phyloP scores from a whole-genome alignment of 2,797 vertebrate genomes.

The Coilia nasus region DNA sequence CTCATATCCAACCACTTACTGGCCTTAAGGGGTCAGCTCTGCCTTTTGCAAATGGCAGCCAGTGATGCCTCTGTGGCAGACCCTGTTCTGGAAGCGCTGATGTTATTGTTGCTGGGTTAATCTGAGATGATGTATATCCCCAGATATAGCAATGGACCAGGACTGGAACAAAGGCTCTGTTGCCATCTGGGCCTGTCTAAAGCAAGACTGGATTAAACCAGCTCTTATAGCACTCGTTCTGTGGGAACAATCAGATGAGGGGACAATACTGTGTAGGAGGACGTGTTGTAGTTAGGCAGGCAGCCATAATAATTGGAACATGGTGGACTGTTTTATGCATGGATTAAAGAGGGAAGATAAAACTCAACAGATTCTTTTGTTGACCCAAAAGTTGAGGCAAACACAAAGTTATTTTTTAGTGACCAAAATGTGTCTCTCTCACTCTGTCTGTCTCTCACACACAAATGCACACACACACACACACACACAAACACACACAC shows the following conservation, averaged over 20 bases:
- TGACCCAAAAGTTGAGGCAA: not conserved
- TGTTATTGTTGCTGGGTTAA: constrained; percentile 58
- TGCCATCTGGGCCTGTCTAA: constrained; percentile 4
- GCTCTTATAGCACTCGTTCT: constrained; percentile 55
- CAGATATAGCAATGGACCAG: constrained; percentile 44
- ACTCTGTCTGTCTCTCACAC: constrained; percentile 40
- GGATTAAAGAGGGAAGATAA: constrained; percentile 63
- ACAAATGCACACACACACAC: not conserved
- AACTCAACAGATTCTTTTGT: constrained; percentile 30
- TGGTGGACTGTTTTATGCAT: constrained; percentile 36
- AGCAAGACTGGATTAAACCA: constrained; percentile 48
- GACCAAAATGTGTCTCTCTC: constrained; percentile 40
- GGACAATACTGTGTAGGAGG: not conserved
- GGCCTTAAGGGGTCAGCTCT: constrained; percentile 18
- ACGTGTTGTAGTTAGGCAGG: constrained; percentile 30
- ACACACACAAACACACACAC: not conserved
- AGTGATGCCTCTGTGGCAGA: not conserved
- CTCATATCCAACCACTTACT: constrained; percentile 1
- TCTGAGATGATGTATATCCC: constrained; percentile 71
- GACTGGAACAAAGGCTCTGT: not conserved
- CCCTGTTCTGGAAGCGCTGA: not conserved
- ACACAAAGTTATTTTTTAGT: not conserved
- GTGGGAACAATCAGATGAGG: constrained; percentile 31
- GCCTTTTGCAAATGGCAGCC: not conserved
- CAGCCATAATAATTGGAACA: constrained; percentile 2